Base-by-base conservation (phyloP, 2,888 invertebrate species). In the Apoda limacodes region DNA sequence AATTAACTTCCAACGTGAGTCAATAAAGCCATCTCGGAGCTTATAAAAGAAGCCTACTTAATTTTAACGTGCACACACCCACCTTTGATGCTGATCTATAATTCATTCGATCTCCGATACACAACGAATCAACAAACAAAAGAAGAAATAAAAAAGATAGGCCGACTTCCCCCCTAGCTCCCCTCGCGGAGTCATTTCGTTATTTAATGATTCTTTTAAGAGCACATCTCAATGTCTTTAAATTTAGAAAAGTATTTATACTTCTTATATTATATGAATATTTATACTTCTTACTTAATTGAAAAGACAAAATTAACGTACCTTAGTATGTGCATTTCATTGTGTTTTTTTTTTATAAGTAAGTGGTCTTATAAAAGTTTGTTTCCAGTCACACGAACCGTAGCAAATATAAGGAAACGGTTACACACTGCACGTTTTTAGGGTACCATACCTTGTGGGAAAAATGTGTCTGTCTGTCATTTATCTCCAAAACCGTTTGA, bases 31-130 rank as follows among this genome's bases (percentile, higher is more conserved):
- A 22, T 44, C 48, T 51, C 50, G 52, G 49, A 50, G 46, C 53
- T 55, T 54, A 50, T 54, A 53, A 51, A 52, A 45, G 33, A 40
- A 37, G 45, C 43, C 55, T 55, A 59, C 65, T 64, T 61, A 65
- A 64, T 64, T 61, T 66, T 65, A 62, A 65, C 62, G 51, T 55
- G 52, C 49, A 52, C 54, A 46, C 53, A 42, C 43, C 52, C 48
- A 55, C 58, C 62, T 71, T 71, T 69, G 70, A 71, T 68, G 64
- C 66, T 68, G 66, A 71, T 71, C 67, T 67, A 60, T 60, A 60
- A 54, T 58, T 49, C 51, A 50, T 55, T 52, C 60, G 63, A 70
- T 69, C 67, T 65, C 65, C 67, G 67, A 67, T 68, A 70, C 66
- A 68, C 67, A 65, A 62, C 59, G 65, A 61, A 65, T 65, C 60